phyloP scores from a whole-genome alignment of 1,140 invertebrate species.

The Trichonephila inaurata region DNA sequence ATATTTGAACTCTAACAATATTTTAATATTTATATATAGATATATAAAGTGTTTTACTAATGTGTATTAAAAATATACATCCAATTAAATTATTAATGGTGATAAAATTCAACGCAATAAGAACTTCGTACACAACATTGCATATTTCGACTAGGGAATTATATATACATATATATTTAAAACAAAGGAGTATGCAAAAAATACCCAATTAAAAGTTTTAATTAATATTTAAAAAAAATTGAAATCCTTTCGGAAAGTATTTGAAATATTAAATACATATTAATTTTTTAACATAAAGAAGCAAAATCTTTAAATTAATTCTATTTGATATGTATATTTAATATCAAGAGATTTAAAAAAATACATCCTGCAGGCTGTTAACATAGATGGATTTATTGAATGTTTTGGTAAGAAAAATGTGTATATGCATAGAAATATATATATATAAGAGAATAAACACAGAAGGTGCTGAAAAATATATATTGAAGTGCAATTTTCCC shows the following conservation, averaged over 20 bases:
- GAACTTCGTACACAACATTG: too few species aligned
- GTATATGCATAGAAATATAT: background rate
- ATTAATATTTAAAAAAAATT: background rate
- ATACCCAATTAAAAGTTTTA: too few species aligned
- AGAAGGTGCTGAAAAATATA: constrained; percentile 25
- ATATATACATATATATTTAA: too few species aligned
- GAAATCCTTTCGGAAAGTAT: background rate
- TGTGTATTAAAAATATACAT: too few species aligned
- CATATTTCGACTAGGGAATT: too few species aligned
- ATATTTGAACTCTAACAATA: too few species aligned
- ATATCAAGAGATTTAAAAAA: background rate
- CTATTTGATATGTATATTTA: constrained; percentile 5
- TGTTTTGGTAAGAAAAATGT: background rate
- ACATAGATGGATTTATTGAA: background rate
- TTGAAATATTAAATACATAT: background rate
- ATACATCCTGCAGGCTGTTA: background rate
- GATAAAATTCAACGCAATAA: too few species aligned
- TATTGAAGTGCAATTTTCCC: constrained; percentile 1
- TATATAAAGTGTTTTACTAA: too few species aligned
- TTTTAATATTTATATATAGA: too few species aligned
- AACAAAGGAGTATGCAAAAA: too few species aligned
- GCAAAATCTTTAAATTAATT: background rate
- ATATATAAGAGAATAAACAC: background rate
- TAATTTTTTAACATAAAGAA: background rate
- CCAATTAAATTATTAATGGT: too few species aligned